These are phyloP conservation scores for Tylochromis polylepis DNA, from an alignment of 2,113 vertebrate species.

Conservation along the genomic window DNA sequence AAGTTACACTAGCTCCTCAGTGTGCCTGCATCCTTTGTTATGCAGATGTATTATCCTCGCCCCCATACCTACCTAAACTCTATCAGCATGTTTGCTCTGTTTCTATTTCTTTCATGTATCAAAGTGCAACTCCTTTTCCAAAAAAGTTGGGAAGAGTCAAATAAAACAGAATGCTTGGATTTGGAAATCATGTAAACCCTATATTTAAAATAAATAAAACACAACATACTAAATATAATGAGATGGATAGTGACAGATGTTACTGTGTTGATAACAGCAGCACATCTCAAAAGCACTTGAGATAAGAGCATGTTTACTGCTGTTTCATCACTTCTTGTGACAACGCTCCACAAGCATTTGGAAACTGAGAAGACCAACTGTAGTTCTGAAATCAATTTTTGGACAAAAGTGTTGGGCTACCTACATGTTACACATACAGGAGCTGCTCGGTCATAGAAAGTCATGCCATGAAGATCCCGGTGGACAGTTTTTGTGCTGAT, in stretches of 20 bases:
- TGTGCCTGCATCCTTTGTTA: slow-evolving; percentile 20
- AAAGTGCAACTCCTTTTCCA: not conserved
- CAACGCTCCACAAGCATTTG: not conserved
- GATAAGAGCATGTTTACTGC: not conserved
- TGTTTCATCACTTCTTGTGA: not conserved
- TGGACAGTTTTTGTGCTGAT: not conserved
- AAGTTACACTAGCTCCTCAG: slow-evolving; percentile 3
- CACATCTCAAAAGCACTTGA: not conserved
- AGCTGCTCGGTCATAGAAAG: not conserved
- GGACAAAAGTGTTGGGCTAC: not conserved
- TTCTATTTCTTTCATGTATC: slow-evolving; percentile 32
- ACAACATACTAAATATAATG: not conserved
- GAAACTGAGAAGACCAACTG: not conserved
- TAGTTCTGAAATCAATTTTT: not conserved
- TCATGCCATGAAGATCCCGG: not conserved
- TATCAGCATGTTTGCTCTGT: slow-evolving; percentile 52
- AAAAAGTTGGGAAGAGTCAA: not conserved
- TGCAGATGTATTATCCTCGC: not conserved
- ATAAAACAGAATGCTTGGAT: not conserved
- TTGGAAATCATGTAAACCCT: not conserved
- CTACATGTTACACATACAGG: not conserved
- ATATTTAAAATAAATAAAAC: not conserved
- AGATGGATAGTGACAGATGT: not conserved
- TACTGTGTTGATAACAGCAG: not conserved
- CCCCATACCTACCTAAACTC: not conserved